These are phyloP conservation scores for Euwallacea fornicatus DNA, from an alignment of 1,140 invertebrate genomes.

Conservation along the genomic window DNA sequence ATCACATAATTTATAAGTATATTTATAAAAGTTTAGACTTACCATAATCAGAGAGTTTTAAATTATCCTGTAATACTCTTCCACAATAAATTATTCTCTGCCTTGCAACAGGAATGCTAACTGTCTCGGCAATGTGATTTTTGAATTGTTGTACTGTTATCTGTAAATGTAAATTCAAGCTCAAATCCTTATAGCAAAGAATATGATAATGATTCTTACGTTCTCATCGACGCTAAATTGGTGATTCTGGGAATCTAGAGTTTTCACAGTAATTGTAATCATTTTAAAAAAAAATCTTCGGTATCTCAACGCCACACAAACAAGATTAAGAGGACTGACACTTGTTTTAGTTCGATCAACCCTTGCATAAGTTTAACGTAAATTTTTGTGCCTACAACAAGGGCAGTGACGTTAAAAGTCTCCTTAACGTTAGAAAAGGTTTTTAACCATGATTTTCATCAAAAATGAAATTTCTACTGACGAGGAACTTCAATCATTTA, in stretches of 20 bases:
- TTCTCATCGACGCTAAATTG: conserved; percentile 82
- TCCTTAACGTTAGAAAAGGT: too few species aligned
- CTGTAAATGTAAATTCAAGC: conserved; percentile 56
- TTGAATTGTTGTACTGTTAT: conserved; percentile 87
- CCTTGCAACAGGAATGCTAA: conserved; percentile 75
- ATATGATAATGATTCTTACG: conserved; percentile 61
- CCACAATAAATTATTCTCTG: conserved; percentile 93
- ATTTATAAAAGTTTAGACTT: conserved; percentile 46
- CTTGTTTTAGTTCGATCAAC: too few species aligned
- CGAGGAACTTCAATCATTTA: too few species aligned
- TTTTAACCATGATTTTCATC: too few species aligned
- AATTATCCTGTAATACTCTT: conserved; percentile 87
- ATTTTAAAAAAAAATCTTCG: conserved; percentile 52
- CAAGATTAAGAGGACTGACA: too few species aligned
- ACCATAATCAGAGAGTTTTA: conserved; percentile 86
- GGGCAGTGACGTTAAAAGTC: too few species aligned
- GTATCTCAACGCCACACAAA: too few species aligned
- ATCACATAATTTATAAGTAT: conserved; percentile 7
- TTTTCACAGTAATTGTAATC: conserved; percentile 88
- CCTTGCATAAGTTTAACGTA: too few species aligned
- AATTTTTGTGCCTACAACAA: neutral
- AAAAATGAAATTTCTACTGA: too few species aligned
- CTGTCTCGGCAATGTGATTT: conserved; percentile 74
- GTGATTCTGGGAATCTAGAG: conserved; percentile 89
- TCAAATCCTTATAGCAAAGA: conserved; percentile 4